Percentiles rank a stretch among this genome's conserved stretches.
Conservation (phyloP, 2,888 invertebrate genomes). For the Watsonalla cultraria region DNA sequence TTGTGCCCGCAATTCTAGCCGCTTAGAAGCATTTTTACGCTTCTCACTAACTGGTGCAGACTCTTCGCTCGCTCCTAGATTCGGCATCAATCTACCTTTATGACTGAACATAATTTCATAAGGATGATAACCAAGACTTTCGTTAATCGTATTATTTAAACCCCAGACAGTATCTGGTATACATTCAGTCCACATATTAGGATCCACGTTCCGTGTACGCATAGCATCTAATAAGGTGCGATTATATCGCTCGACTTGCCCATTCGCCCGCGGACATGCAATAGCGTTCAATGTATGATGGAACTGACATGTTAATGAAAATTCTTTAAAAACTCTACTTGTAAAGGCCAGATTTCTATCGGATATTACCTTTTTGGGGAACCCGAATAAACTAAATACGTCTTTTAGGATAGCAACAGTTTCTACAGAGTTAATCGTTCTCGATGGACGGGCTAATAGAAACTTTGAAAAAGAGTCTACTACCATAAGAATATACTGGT, state of each 20-base stretch:
- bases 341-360: constrained; percentile 19
- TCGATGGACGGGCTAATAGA: constrained; percentile 17
- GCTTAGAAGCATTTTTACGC: constrained; percentile 2
- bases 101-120: constrained; percentile 21
- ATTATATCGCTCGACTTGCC: constrained; percentile 24
- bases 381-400: constrained; percentile 8
- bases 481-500: constrained; percentile 22
- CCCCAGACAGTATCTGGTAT: constrained; percentile 21
- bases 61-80: not conserved
- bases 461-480: constrained; percentile 20
- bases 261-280: constrained; percentile 22
- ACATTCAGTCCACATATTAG: constrained; percentile 20
- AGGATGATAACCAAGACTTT: constrained; percentile 13
- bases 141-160: constrained; percentile 23
- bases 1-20: constrained; percentile 6
- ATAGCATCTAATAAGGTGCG: constrained; percentile 17
- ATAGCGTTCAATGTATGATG: constrained; percentile 16
- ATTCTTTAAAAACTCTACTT: constrained; percentile 19
- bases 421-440: constrained; percentile 13
- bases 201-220: constrained; percentile 15
- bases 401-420: not conserved
- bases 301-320: constrained; percentile 17
- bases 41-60: not conserved
- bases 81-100: constrained; percentile 5
- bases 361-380: constrained; percentile 9